phyloP scores from a whole-genome alignment of 2,797 vertebrate species.

The Chloroceryle inda region DNA sequence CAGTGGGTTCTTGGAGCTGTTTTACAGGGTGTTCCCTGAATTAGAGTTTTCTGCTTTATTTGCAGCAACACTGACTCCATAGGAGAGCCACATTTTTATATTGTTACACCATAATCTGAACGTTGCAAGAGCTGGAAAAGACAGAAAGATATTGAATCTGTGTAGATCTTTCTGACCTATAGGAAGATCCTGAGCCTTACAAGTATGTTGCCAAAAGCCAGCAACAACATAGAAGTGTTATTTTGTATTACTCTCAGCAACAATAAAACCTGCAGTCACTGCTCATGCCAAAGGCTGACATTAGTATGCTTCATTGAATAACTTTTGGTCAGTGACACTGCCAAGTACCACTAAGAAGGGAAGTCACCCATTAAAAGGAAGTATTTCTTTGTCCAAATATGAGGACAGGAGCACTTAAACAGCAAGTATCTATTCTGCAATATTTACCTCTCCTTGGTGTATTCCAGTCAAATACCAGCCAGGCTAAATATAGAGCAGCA shows the following conservation, averaged over 20 bases:
- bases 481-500: conserved; percentile 90
- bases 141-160: neutral
- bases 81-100: neutral
- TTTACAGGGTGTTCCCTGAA: neutral
- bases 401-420: neutral
- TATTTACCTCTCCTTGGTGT: conserved; percentile 92
- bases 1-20: neutral
- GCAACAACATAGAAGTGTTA: neutral
- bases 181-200: neutral
- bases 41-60: neutral
- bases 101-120: neutral
- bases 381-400: neutral
- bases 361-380: neutral
- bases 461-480: conserved; percentile 97
- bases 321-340: neutral
- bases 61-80: neutral
- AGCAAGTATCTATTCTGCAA: neutral
- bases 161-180: neutral
- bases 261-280: neutral
- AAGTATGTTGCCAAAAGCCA: neutral
- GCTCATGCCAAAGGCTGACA: neutral
- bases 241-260: neutral
- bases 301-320: neutral
- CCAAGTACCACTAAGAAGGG: neutral
- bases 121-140: neutral